Evolutionary conservation across 2,888 invertebrate species (phyloP).

Genomic region (Melipona bicolor): DNA sequence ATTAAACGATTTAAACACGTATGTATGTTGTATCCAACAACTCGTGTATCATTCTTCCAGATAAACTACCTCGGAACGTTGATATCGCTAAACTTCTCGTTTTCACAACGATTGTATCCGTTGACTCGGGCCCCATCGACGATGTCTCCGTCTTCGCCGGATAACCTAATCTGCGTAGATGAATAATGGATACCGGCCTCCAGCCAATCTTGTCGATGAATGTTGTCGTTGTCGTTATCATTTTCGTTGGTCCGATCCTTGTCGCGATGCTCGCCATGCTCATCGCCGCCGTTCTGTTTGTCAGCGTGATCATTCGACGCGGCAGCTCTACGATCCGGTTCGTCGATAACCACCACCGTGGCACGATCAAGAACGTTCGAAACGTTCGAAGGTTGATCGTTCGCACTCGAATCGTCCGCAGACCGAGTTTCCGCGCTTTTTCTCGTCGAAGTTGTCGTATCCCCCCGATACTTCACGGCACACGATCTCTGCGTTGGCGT

Average conservation of each 20-base stretch:
- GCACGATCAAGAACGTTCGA: constrained; percentile 74
- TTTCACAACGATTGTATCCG: constrained; percentile 66
- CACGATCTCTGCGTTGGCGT: constrained; percentile 52
- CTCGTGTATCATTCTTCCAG: neutral
- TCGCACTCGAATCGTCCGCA: constrained; percentile 26
- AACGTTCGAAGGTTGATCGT: constrained; percentile 33
- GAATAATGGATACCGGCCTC: constrained; percentile 81
- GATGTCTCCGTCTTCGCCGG: constrained; percentile 69
- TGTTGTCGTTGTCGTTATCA: constrained; percentile 75
- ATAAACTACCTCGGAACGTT: constrained; percentile 80
- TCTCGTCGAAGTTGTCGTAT: neutral
- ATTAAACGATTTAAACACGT: constrained; percentile 27
- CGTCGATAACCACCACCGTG: constrained; percentile 80
- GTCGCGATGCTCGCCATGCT: constrained; percentile 68
- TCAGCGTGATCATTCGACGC: constrained; percentile 55
- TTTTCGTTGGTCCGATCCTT: constrained; percentile 61
- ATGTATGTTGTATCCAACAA: neutral
- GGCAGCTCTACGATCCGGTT: constrained; percentile 73
- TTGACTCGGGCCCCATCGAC: constrained; percentile 70
- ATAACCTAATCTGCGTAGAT: constrained; percentile 81
- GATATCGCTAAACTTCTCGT: constrained; percentile 74
- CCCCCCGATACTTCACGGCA: constrained; percentile 40
- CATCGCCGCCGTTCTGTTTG: no score
- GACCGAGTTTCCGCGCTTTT: constrained; percentile 1
- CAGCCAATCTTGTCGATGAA: constrained; percentile 82